Conservation (phyloP, 2,113 vertebrate species). For the Rhodinocichla rosea region DNA sequence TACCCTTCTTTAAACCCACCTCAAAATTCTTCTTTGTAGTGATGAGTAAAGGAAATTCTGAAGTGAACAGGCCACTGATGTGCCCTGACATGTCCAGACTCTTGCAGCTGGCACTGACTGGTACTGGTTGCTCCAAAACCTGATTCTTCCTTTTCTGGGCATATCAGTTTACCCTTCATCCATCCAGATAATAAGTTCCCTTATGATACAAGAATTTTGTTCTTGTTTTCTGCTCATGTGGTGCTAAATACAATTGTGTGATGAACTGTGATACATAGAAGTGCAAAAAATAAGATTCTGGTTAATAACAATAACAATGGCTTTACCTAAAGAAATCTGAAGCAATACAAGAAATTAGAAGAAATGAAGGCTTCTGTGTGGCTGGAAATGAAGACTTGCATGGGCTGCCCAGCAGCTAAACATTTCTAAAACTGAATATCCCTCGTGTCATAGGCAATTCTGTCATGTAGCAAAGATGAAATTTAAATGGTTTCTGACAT, state of each 20-base stretch:
- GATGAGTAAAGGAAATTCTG: background rate
- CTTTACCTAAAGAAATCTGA: background rate
- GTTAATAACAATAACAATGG: background rate
- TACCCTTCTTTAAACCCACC: background rate
- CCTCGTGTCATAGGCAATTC: background rate
- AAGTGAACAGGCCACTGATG: background rate
- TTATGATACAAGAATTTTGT: background rate
- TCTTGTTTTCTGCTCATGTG: background rate
- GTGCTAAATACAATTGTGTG: background rate
- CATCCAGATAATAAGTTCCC: background rate
- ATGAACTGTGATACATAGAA: fast-evolving
- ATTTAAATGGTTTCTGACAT: background rate
- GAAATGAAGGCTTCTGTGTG: background rate
- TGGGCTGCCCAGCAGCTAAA: background rate
- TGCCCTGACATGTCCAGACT: background rate
- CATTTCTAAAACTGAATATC: background rate
- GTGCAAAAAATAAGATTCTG: background rate
- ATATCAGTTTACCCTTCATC: background rate
- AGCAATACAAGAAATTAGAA: background rate
- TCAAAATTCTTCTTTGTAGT: background rate
- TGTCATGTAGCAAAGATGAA: background rate
- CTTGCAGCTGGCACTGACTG: background rate
- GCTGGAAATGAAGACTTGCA: background rate
- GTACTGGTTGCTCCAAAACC: background rate
- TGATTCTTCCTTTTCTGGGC: background rate